Evolutionary conservation across 2,797 vertebrate genomes (phyloP).

Genomic region (Cercopithecus diana): DNA sequence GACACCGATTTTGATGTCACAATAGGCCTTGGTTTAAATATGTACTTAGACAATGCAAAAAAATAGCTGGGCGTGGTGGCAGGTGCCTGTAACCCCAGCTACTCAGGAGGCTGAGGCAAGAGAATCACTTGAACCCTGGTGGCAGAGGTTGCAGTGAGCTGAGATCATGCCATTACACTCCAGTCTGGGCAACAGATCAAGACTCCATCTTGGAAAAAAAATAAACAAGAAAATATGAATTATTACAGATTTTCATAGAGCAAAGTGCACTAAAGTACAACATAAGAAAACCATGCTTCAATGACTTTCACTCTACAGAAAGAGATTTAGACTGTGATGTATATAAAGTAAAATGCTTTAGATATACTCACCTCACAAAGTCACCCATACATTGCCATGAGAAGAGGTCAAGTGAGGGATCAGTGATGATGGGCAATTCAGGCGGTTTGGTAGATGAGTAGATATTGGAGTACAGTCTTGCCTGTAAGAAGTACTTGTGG

Average conservation of each 20-base stretch:
- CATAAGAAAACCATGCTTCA: conserved; percentile 59
- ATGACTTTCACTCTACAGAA: conserved; percentile 62
- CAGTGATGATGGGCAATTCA: neutral
- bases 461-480: fast-evolving
- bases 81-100: no score
- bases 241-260: conserved; percentile 67
- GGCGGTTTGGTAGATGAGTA: neutral
- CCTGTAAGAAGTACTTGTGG: neutral
- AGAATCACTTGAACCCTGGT: no score
- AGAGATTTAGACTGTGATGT: conserved; percentile 63
- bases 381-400: neutral
- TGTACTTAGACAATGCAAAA: neutral
- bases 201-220: conserved; percentile 36
- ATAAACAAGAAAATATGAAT: conserved; percentile 67
- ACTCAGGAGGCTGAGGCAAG: no score
- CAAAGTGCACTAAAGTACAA: conserved; percentile 64
- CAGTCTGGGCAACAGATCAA: no score
- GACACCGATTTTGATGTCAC: neutral
- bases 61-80: no score
- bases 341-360: conserved; percentile 62
- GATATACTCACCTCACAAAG: conserved; percentile 28
- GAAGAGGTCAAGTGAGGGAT: conserved; percentile 56
- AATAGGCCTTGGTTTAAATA: neutral
- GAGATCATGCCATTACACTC: no score
- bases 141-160: no score